Base-by-base conservation (phyloP, 2,888 invertebrate genomes). In the Lasioglossum zephyrum region DNA sequence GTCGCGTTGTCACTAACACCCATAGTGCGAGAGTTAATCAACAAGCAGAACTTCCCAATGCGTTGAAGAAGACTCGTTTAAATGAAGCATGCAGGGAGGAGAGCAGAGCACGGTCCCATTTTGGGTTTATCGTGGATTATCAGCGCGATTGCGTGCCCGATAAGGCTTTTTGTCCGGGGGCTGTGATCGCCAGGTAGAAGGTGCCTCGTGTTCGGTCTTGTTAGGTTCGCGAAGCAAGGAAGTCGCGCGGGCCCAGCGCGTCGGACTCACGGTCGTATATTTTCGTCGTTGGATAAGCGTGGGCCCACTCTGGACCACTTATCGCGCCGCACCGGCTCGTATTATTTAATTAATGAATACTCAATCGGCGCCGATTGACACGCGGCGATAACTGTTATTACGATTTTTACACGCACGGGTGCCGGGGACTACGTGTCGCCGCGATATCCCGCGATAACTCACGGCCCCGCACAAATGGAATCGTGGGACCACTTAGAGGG, bases 271-370 rank as follows among this genome's bases (percentile, higher is more conserved):
- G 80, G 57, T 69, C 77, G 70, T 81, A 85, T 82, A 84, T 82
- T 81, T 88, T 77, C 81, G 77, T 49, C 39, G 44, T 26, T 22
- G 81, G 90, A 85, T 88, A 88, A 88, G 79, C 86, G 79, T 70
- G 80, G 77, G 77, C 75, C 72, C 79, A 60, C 75, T 76, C 63
- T 31, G 77, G 77, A 69, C 78, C 81, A 79, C 83, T 89, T 89
- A 88, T 89, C 90, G 82, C 73, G 44, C 81, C 79, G 75, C 73
- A 16, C 84, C 81, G 84, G 57, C 81, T 79, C 88, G 89, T 88
- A 92, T 93, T 93, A 94, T 93, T 93, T 92, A 93, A 93, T 93
- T 93, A 93, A 93, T 89, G 91, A 92, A 92, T 92, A 91, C 88
- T 82, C 90, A 88, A 93, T 92, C 92, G 91, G 77, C 82, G 85